A percentile compares a stretch with the other conserved stretches of the same genome.
These are phyloP conservation scores for Lagopus muta DNA, from an alignment of 2,113 vertebrate genomes.

Conservation along the genomic window DNA sequence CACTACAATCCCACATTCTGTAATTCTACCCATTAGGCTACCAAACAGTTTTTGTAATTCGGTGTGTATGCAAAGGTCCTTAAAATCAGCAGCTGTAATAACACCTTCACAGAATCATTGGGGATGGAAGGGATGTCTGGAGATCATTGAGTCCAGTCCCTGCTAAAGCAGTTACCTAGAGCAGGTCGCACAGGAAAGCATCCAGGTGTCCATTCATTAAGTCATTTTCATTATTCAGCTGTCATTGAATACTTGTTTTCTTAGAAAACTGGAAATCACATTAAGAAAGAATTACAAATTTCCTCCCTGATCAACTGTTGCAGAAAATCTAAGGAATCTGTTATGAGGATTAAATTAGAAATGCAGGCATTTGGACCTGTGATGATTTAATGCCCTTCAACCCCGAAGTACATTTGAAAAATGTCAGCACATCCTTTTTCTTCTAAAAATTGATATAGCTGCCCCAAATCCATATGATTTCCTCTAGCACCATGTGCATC, in stretches of 20 bases:
- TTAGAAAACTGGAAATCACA: neutral
- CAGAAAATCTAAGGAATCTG: neutral
- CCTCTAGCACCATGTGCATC: slow-evolving; percentile 87
- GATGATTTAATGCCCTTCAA: slow-evolving; percentile 77
- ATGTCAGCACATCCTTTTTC: slow-evolving; percentile 88
- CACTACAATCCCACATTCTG: neutral
- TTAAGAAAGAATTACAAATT: neutral
- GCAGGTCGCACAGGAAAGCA: too few species aligned
- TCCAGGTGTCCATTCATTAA: neutral
- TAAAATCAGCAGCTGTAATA: neutral
- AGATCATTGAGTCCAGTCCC: too few species aligned
- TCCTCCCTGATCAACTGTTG: neutral
- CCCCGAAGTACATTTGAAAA: slow-evolving; percentile 89
- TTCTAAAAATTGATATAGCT: slow-evolving; percentile 91
- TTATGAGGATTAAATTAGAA: neutral
- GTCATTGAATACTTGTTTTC: neutral
- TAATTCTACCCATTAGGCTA: neutral
- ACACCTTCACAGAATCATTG: neutral
- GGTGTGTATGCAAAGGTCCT: neutral
- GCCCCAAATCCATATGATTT: slow-evolving; percentile 98
- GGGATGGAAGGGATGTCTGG: too few species aligned
- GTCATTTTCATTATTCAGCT: neutral
- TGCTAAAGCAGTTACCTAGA: too few species aligned
- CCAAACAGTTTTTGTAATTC: neutral
- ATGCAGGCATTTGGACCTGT: fast-evolving